These are phyloP conservation scores for Ancistrus triradiatus DNA, from an alignment of 2,113 vertebrate genomes.

Conservation along the genomic window DNA sequence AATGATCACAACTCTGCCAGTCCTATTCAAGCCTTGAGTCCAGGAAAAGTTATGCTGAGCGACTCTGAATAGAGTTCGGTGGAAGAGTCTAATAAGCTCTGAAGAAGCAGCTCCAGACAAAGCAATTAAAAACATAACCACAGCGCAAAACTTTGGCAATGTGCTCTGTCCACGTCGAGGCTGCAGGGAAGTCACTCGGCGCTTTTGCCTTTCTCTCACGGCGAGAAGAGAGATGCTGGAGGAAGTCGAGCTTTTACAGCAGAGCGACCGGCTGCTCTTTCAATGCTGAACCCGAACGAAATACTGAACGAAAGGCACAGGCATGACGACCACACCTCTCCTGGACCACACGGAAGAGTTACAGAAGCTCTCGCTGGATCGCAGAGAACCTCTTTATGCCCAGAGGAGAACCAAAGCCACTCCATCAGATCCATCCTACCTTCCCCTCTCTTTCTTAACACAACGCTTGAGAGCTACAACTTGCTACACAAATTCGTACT, in stretches of 20 bases:
- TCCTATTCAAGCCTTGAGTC: constrained; percentile 48
- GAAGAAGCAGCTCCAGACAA: constrained; percentile 48
- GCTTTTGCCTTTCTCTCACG: constrained; percentile 45
- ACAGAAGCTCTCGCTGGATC: constrained; percentile 50
- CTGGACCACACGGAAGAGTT: constrained; percentile 52
- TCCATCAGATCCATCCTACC: constrained; percentile 43
- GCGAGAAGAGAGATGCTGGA: constrained; percentile 43
- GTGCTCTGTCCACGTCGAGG: constrained; percentile 41
- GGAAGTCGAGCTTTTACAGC: constrained; percentile 48
- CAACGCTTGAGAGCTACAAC: constrained; percentile 47
- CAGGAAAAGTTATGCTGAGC: constrained; percentile 35
- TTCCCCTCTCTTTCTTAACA: constrained; percentile 23
- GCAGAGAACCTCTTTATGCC: constrained; percentile 13
- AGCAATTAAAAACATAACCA: constrained; percentile 40
- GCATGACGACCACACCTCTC: constrained; percentile 59
- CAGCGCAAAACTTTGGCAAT: constrained; percentile 41
- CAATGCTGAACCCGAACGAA: constrained; percentile 54
- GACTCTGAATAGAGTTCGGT: constrained; percentile 46
- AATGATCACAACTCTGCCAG: constrained; percentile 44
- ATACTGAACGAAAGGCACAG: constrained; percentile 60
- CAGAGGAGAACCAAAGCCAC: constrained; percentile 54
- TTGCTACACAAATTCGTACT: constrained; percentile 59
- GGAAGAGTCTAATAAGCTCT: constrained; percentile 48
- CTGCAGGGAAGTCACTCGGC: constrained; percentile 41
- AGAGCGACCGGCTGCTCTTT: constrained; percentile 43